phyloP scores from a whole-genome alignment of 2,888 invertebrate genomes.

The Brachyopa scutellaris region DNA sequence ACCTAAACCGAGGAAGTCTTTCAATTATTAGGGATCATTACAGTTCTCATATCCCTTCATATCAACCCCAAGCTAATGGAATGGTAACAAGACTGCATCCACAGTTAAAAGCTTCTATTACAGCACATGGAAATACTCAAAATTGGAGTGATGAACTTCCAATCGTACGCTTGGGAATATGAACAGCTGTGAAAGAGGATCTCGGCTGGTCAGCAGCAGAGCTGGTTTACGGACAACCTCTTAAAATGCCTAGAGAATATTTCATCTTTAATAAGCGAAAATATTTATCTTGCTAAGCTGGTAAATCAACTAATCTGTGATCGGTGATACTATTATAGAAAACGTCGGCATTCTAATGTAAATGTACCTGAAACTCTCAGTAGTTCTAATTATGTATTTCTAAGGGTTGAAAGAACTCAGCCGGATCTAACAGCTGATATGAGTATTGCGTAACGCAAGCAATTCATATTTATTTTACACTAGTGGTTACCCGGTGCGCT shows the following conservation, averaged over 20 bases:
- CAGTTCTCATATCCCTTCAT: constrained; percentile 18
- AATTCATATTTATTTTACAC: constrained; percentile 4
- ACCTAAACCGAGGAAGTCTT: too few relatives aligned
- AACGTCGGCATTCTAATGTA: not conserved
- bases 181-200: constrained; percentile 21
- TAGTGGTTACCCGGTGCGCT: too few relatives aligned
- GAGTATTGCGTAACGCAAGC: constrained; percentile 34
- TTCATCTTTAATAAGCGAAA: not conserved
- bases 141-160: constrained; percentile 30
- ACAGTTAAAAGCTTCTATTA: constrained; percentile 15
- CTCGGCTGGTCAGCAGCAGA: constrained; percentile 23
- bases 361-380: constrained; percentile 14
- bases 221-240: constrained; percentile 43
- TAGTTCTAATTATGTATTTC: constrained; percentile 13
- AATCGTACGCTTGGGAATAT: constrained; percentile 37
- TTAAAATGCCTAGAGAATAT: constrained; percentile 23
- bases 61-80: constrained; percentile 41
- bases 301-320: constrained; percentile 3
- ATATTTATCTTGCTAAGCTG: not conserved
- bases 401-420: constrained; percentile 26
- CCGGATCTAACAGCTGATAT: constrained; percentile 21
- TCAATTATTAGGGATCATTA: too few relatives aligned
- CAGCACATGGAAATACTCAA: constrained; percentile 5
- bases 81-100: constrained; percentile 25
- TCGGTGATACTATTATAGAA: not conserved